Evolutionary conservation across 1,140 invertebrate species (phyloP), one percentile per base, ranked within the genome.

Genomic region (Helicoverpa armigera): DNA sequence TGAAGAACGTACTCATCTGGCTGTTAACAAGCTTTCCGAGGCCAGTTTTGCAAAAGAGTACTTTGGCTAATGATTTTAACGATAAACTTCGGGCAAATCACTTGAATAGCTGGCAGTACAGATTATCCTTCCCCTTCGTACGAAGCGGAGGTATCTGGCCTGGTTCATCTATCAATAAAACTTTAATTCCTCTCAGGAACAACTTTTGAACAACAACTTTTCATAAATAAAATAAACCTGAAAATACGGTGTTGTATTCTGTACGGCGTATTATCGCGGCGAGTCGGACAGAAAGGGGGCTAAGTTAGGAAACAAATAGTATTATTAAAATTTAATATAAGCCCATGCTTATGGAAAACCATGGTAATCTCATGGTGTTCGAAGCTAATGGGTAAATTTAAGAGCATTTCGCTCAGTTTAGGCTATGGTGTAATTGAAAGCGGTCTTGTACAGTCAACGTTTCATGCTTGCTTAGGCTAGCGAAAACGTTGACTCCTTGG

Each of bases 301-400:
- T 48, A 67, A 35, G 63, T 16, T 48, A 50, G 5, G n/a, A 69
- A 29, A 29, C 10, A 16, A 69, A 69, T 43, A 69, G 65, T 69
- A 69, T 69, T 69, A 69, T 69, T 50, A 69, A 51, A 69, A 16
- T 67, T 67, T 48, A 51, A 67, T 48, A 48, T 67, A 67, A 69
- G n/a, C 43, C 43, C 65, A 23, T 69, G 43, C 65, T 51, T 69
- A 10, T 29, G 2, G 7, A 10, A 11, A 23, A 11, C 63, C 35
- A 67, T 65, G 63, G 63, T 35, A 9, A 65, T 31, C 3, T n/a
- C 14, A 18, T 69, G 35, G 35, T 12, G 12, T 43, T 69, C 18
- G 65, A 50, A 3, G 13, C 10, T 50, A 50, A 23, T n/a, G 43
- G 43, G 43, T 51, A 43, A 50, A 69, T 69, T 69, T 69, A 50